Evolutionary conservation across 1,140 invertebrate species (phyloP).

Genomic region (Lerema accius): DNA sequence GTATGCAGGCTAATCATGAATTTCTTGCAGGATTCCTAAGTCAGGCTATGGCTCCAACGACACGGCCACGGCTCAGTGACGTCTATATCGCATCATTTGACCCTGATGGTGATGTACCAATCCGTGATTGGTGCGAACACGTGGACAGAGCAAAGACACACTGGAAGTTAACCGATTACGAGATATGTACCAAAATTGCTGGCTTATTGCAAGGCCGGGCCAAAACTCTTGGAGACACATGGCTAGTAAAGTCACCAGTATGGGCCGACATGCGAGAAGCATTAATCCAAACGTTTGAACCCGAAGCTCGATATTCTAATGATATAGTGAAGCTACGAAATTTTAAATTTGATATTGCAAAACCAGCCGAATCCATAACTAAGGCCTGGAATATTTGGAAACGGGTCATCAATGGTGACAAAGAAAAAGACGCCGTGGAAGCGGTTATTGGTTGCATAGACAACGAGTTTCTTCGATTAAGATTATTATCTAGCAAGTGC

Average conservation of each 20-base stretch:
- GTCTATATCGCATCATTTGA: slow-evolving; percentile 30
- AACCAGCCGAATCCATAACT: slow-evolving; percentile 24
- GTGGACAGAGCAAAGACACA: slow-evolving; percentile 21
- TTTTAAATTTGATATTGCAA: slow-evolving; percentile 25
- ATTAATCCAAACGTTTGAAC: slow-evolving; percentile 27
- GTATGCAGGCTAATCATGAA: slow-evolving; percentile 26
- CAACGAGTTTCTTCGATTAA: slow-evolving; percentile 4
- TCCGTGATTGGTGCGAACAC: slow-evolving; percentile 32
- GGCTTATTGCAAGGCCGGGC: slow-evolving; percentile 23
- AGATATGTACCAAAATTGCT: slow-evolving; percentile 29
- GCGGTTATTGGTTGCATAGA: slow-evolving; percentile 23
- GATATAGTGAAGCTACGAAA: slow-evolving; percentile 25
- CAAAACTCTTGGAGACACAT: slow-evolving; percentile 28
- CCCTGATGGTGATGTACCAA: slow-evolving; percentile 21
- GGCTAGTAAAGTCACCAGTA: slow-evolving; percentile 24
- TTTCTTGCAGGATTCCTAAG: slow-evolving; percentile 23
- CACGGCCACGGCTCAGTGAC: slow-evolving; percentile 19
- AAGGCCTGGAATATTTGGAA: slow-evolving; percentile 30
- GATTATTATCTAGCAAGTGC: slow-evolving; percentile 24
- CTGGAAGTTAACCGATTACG: slow-evolving; percentile 29
- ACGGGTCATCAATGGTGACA: slow-evolving; percentile 6
- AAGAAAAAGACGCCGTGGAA: slow-evolving; percentile 31
- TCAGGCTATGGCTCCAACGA: neutral
- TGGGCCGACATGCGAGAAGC: slow-evolving; percentile 26
- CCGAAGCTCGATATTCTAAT: slow-evolving; percentile 21